Percentiles rank a stretch among this genome's conserved stretches.
Evolutionary conservation across 2,113 vertebrate genomes (phyloP).

Genomic region (Strigops habroptila): DNA sequence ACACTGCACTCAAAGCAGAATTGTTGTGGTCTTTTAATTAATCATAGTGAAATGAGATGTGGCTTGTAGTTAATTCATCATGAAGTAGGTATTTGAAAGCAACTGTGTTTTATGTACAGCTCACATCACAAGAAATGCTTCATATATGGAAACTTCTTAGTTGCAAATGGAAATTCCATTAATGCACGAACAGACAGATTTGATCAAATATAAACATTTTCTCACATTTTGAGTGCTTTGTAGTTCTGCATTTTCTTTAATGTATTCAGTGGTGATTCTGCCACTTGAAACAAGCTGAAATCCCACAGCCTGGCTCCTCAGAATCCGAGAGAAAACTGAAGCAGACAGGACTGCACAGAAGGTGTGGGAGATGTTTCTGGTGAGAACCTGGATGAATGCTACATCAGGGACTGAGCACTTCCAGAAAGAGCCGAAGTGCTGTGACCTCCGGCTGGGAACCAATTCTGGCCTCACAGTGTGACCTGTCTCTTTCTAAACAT

Average conservation of each 20-base stretch:
- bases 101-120: neutral
- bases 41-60: neutral
- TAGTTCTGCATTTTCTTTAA: neutral
- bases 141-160: neutral
- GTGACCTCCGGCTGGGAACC: accelerated
- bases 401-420: neutral
- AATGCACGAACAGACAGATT: neutral
- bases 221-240: neutral
- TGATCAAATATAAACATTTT: neutral
- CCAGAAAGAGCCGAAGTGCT: neutral
- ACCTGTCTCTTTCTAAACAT: neutral
- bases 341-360: neutral
- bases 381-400: neutral
- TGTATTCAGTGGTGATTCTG: neutral
- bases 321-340: neutral
- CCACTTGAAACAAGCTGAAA: neutral
- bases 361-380: neutral
- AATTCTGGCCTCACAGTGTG: neutral
- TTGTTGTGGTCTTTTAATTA: neutral
- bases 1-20: neutral
- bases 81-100: neutral
- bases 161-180: neutral
- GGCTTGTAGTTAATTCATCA: neutral
- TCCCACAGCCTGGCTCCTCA: neutral
- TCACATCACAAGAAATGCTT: neutral